Evolutionary conservation across 2,888 invertebrate genomes (phyloP).

Genomic region (Omphaloscelis lunosa): DNA sequence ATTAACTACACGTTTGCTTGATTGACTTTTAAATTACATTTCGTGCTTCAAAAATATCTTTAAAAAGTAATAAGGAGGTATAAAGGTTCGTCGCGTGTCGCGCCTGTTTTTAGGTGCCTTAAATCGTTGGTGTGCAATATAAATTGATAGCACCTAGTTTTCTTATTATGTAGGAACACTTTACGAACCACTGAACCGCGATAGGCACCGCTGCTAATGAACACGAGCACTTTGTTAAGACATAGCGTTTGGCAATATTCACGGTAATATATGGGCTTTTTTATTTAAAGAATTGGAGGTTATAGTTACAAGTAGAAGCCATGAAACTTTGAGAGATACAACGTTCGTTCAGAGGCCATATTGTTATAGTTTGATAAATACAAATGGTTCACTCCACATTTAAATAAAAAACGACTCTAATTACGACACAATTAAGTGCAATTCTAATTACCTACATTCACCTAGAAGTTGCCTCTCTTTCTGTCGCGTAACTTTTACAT

Average conservation of each 20-base stretch:
- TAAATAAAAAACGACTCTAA: too few relatives aligned
- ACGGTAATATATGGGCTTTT: background rate
- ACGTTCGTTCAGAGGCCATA: too few relatives aligned
- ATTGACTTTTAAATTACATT: too few relatives aligned
- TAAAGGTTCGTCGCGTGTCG: too few relatives aligned
- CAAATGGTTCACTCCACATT: too few relatives aligned
- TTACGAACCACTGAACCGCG: conserved; percentile 46
- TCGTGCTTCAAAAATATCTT: background rate
- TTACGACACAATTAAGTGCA: too few relatives aligned
- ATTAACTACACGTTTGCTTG: background rate
- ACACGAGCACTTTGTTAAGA: conserved; percentile 22
- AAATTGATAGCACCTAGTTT: conserved; percentile 34
- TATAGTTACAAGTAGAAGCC: background rate
- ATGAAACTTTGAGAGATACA: background rate
- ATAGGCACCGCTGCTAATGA: conserved; percentile 39
- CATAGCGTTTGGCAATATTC: background rate
- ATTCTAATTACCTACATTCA: too few relatives aligned
- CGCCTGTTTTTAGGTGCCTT: too few relatives aligned
- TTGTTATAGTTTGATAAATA: too few relatives aligned
- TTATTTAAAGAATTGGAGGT: background rate
- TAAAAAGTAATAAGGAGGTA: background rate
- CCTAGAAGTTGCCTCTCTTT: too few relatives aligned
- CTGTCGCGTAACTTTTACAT: too few relatives aligned
- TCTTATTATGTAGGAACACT: conserved; percentile 29
- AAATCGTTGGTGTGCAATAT: background rate